Evolutionary conservation across 2,888 invertebrate species (phyloP).

Genomic region (Euphydryas editha): DNA sequence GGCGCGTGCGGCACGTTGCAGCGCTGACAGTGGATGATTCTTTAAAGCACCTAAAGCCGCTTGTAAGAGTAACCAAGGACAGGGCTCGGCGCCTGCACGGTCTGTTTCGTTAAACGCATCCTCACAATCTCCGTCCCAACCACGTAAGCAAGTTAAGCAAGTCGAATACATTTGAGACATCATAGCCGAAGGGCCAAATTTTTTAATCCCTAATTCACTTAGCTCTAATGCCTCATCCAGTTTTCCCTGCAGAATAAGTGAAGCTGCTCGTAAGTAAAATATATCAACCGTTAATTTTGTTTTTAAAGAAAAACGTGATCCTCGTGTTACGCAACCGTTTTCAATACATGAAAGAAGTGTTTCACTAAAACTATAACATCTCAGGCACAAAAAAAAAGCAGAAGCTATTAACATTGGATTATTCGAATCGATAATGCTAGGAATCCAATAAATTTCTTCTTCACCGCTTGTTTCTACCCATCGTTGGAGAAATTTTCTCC

Average conservation of each 20-base stretch:
- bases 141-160: slow-evolving; percentile 55
- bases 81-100: slow-evolving; percentile 56
- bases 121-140: slow-evolving; percentile 68
- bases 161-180: slow-evolving; percentile 68
- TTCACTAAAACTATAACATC: slow-evolving; percentile 67
- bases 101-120: slow-evolving; percentile 61
- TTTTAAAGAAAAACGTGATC: slow-evolving; percentile 49
- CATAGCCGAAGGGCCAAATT: slow-evolving; percentile 63
- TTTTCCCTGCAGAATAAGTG: slow-evolving; percentile 57
- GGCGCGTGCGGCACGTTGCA: slow-evolving; percentile 71
- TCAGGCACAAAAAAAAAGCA: slow-evolving; percentile 73
- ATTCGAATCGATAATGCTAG: slow-evolving; percentile 51
- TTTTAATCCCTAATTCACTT: slow-evolving; percentile 55
- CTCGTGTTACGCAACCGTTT: slow-evolving; percentile 58
- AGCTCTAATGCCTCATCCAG: slow-evolving; percentile 57
- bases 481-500: slow-evolving; percentile 61
- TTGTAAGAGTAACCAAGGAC: slow-evolving; percentile 59
- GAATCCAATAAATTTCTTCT: slow-evolving; percentile 72
- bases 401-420: slow-evolving; percentile 71
- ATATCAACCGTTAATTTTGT: slow-evolving; percentile 52
- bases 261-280: slow-evolving; percentile 66
- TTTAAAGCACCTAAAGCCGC: slow-evolving; percentile 61
- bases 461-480: slow-evolving; percentile 71
- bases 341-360: slow-evolving; percentile 62
- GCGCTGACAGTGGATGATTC: slow-evolving; percentile 54